These are phyloP conservation scores for Hetaerina americana DNA, from an alignment of 1,140 invertebrate genomes.

Conservation along the genomic window DNA sequence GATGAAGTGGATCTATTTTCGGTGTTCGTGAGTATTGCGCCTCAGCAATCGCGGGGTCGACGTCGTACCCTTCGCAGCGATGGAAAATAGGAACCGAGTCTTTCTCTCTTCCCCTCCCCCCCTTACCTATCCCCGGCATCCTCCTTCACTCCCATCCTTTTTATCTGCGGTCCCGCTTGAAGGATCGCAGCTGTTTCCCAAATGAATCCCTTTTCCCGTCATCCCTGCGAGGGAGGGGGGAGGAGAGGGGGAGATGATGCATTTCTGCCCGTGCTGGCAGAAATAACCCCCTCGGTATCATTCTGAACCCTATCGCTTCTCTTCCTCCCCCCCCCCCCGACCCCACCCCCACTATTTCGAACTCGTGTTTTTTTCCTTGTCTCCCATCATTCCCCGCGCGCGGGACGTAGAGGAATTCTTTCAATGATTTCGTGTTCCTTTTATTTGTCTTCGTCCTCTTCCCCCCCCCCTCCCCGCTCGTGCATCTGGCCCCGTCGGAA, in stretches of 20 bases:
- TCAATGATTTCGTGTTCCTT: background rate
- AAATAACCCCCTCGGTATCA: no score
- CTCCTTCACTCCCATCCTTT: background rate
- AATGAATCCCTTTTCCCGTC: background rate
- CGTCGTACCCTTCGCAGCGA: no score
- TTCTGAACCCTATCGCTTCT: no score
- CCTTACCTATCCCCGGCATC: background rate
- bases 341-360: no score
- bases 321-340: no score
- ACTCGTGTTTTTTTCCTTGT: background rate
- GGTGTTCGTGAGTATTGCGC: no score
- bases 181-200: background rate
- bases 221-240: background rate
- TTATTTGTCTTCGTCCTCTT: background rate
- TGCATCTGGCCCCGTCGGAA: background rate
- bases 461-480: background rate
- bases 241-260: no score
- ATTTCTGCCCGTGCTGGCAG: no score
- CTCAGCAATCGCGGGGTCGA: no score
- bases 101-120: background rate
- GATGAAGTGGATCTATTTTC: no score
- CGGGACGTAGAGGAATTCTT: background rate
- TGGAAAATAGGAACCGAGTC: background rate
- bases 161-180: no score
- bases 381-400: background rate